Evolutionary conservation across 2,113 vertebrate species (phyloP).

Genomic region (Tyrannus savana): DNA sequence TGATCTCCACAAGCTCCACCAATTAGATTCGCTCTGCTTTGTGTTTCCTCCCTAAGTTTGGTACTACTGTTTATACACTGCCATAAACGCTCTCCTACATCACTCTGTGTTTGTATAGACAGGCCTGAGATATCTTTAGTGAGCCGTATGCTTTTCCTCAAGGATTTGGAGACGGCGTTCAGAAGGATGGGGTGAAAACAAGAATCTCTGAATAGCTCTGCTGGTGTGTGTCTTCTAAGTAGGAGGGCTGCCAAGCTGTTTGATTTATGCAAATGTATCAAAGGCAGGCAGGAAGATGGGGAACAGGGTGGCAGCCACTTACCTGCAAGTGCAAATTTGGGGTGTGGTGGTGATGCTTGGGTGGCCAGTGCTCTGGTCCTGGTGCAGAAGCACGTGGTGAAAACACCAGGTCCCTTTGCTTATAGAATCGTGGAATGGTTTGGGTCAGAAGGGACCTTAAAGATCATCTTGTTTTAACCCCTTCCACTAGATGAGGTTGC

Average conservation of each 20-base stretch:
- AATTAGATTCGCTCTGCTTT: neutral
- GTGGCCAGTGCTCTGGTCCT: neutral
- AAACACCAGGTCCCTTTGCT: neutral
- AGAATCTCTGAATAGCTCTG: neutral
- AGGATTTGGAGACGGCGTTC: neutral
- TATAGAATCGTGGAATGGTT: neutral
- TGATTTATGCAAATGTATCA: neutral
- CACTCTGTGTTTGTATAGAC: neutral
- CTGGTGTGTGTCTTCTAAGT: neutral
- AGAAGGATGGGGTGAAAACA: neutral
- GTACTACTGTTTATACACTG: neutral
- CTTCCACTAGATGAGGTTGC: neutral
- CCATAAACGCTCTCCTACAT: neutral
- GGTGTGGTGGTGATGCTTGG: neutral
- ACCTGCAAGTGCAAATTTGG: neutral
- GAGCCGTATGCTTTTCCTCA: neutral
- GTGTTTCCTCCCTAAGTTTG: neutral
- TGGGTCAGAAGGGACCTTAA: neutral
- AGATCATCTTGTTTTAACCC: neutral
- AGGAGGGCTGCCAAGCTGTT: slow-evolving; percentile 7
- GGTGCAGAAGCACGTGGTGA: neutral
- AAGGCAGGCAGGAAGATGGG: neutral
- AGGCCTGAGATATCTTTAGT: neutral
- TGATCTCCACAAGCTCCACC: neutral
- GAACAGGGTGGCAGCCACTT: neutral